phyloP scores from a whole-genome alignment of 1,140 invertebrate species.

The Medauroidea extradentata region DNA sequence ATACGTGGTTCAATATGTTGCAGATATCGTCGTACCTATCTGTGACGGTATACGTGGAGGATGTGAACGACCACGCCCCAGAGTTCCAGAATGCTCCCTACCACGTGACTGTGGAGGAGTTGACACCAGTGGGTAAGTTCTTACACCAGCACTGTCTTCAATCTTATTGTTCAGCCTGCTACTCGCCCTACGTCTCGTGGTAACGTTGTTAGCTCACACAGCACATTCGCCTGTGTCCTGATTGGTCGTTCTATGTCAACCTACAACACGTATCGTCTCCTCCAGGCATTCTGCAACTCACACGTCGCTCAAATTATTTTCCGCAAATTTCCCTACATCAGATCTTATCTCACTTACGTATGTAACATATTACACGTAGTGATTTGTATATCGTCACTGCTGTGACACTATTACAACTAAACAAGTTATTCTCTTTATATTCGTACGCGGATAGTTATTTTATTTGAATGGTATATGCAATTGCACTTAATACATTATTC shows the following conservation, averaged over 20 bases:
- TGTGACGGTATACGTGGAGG: conserved; percentile 80
- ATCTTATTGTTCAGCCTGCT: not conserved
- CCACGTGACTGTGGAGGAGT: conserved; percentile 69
- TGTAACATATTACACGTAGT: too few relatives aligned
- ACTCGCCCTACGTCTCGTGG: not conserved
- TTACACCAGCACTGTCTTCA: not conserved
- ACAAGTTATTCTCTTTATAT: too few relatives aligned
- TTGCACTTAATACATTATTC: too few relatives aligned
- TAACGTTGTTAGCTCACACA: not conserved
- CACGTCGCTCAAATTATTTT: too few relatives aligned
- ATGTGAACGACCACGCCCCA: conserved; percentile 76
- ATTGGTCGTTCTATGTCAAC: not conserved
- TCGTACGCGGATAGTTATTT: too few relatives aligned
- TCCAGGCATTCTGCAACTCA: too few relatives aligned
- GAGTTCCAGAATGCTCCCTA: conserved; percentile 71
- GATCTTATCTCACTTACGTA: too few relatives aligned
- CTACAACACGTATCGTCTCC: not conserved
- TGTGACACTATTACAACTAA: too few relatives aligned
- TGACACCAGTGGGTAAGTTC: conserved; percentile 64
- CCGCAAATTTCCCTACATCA: too few relatives aligned
- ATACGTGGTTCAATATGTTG: conserved; percentile 18
- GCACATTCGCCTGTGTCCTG: too few relatives aligned
- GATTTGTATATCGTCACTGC: too few relatives aligned
- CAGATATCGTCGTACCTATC: conserved; percentile 74
- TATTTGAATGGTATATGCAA: too few relatives aligned